A percentile compares a stretch with the other conserved stretches of the same genome.
phyloP scores from a whole-genome alignment of 2,888 invertebrate species.

The Morinoia aosen region DNA sequence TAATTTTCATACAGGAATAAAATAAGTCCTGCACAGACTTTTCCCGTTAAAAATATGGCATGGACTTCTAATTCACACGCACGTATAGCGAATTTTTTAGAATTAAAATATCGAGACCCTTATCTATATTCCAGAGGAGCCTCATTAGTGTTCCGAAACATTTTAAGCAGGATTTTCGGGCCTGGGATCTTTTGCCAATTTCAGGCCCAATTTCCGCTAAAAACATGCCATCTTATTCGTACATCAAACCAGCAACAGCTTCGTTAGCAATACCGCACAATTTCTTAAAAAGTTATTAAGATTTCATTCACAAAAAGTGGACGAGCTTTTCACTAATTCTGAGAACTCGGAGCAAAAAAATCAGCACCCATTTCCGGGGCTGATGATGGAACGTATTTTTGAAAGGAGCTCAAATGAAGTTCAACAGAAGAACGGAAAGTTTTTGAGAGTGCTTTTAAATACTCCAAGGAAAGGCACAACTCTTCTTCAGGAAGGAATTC shows the following conservation, averaged over 20 bases:
- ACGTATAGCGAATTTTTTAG: neutral
- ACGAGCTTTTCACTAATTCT: constrained; percentile 8
- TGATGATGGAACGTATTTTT: constrained; percentile 43
- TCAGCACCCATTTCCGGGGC: constrained; percentile 7
- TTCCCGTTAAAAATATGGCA: too few species aligned
- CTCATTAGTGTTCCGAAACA: neutral
- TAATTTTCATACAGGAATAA: too few species aligned
- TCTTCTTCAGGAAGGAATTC: constrained; percentile 18
- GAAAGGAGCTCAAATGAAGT: constrained; percentile 13
- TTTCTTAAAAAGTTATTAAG: neutral
- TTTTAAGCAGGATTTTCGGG: neutral
- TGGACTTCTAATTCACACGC: too few species aligned
- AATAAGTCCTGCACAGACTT: too few species aligned
- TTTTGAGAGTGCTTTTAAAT: constrained; percentile 25
- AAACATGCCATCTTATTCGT: neutral
- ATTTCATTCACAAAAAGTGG: neutral
- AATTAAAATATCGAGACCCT: neutral
- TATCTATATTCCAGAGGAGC: neutral
- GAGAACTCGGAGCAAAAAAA: neutral
- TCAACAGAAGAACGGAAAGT: neutral
- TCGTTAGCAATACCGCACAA: neutral
- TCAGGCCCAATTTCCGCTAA: neutral
- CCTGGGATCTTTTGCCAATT: neutral
- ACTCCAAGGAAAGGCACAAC: constrained; percentile 10
- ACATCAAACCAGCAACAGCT: neutral